These are phyloP conservation scores for Schizaphis graminum DNA, from an alignment of 2,888 invertebrate species.

Conservation along the genomic window DNA sequence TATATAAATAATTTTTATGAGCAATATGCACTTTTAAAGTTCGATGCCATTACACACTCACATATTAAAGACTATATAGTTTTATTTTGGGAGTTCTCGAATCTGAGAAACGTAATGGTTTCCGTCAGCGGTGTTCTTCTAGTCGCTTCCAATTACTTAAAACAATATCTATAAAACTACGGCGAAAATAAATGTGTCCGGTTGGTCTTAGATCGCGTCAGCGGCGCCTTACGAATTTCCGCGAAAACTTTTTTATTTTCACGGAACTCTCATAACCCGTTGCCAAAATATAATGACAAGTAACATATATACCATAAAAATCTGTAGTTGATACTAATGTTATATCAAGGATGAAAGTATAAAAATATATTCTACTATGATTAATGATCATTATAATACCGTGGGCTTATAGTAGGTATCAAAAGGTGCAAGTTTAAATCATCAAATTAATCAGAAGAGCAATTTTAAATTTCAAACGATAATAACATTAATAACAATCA, in stretches of 20 bases:
- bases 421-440: background rate
- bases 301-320: background rate
- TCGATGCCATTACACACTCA: background rate
- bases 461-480: background rate
- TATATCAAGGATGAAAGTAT: background rate
- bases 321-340: background rate
- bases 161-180: background rate
- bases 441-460: background rate
- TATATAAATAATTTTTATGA: background rate
- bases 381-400: background rate
- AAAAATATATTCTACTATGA: background rate
- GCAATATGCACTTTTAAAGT: background rate
- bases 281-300: slow-evolving; percentile 11
- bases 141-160: background rate
- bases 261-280: background rate
- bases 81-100: slow-evolving; percentile 26
- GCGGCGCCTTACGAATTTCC: background rate
- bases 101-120: background rate
- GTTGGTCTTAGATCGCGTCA: background rate
- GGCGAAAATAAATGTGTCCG: background rate
- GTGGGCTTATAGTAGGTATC: background rate
- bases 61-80: background rate
- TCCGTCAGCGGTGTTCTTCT: background rate
- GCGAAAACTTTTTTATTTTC: background rate
- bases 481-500: no score